A percentile compares a stretch with the other conserved stretches of the same genome.
phyloP scores from a whole-genome alignment of 2,113 vertebrate species.

The Mesembrinibis cayennensis region DNA sequence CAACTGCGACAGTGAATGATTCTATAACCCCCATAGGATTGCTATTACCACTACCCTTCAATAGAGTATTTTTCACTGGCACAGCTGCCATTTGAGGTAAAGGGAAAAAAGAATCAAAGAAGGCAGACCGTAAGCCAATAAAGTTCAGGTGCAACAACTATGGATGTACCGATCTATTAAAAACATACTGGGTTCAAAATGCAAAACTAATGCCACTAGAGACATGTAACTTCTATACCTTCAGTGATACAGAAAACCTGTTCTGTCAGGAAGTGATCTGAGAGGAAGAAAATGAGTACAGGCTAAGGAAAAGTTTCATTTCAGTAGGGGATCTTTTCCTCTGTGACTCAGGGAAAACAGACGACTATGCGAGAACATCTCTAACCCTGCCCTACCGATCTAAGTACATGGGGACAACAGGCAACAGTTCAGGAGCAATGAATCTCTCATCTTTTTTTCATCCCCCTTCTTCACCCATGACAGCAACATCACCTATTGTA shows the following conservation, averaged over 20 bases:
- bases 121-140: not conserved
- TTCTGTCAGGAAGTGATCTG: not conserved
- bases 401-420: not conserved
- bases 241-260: not conserved
- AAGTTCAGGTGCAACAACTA: not conserved
- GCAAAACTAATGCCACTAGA: not conserved
- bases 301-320: not conserved
- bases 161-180: not conserved
- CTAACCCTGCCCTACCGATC: not conserved
- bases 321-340: not conserved
- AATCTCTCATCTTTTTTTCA: not conserved
- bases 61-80: not conserved
- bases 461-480: not conserved
- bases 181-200: not conserved
- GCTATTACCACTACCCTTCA: slow-evolving; percentile 19
- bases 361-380: rapidly evolving
- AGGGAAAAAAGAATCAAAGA: not conserved
- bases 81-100: slow-evolving; percentile 3
- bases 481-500: not conserved
- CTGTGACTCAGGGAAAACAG: not conserved
- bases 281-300: not conserved
- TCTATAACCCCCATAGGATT: not conserved
- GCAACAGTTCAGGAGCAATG: not conserved
- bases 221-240: not conserved
- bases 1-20: not conserved